Conservation (phyloP, 2,888 invertebrate genomes). For the Crepidodera aurea region DNA sequence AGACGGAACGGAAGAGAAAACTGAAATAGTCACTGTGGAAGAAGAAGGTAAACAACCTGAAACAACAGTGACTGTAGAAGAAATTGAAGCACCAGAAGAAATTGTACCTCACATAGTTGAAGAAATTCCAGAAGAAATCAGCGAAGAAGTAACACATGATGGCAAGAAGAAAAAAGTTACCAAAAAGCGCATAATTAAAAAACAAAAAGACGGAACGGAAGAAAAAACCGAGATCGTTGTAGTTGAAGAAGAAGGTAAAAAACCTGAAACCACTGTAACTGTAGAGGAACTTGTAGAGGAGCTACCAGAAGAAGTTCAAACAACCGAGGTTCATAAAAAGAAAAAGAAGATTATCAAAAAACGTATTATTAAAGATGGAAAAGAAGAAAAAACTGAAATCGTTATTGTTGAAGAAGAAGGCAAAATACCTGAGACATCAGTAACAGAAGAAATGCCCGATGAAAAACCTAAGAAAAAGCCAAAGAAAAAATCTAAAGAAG, state of each 20-base stretch:
- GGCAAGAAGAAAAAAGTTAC: conserved; percentile 50
- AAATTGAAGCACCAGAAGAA: conserved; percentile 52
- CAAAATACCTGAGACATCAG: conserved; percentile 48
- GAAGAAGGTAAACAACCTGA: conserved; percentile 51
- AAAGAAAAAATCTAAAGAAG: conserved; percentile 34
- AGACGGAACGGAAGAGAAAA: conserved; percentile 56
- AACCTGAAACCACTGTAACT: conserved; percentile 56
- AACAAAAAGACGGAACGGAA: conserved; percentile 55
- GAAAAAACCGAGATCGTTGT: conserved; percentile 51
- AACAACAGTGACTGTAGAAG: conserved; percentile 47
- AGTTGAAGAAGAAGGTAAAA: conserved; percentile 55
- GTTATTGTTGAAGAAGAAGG: conserved; percentile 50
- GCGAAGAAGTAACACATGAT: conserved; percentile 19
- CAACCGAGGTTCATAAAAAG: conserved; percentile 47
- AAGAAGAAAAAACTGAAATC: conserved; percentile 58
- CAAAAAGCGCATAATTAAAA: conserved; percentile 54
- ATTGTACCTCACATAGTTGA: conserved; percentile 30
- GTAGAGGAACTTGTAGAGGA: conserved; percentile 38
- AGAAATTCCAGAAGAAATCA: conserved; percentile 43
- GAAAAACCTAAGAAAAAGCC: conserved; percentile 32
- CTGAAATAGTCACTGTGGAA: conserved; percentile 55
- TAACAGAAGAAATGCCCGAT: conserved; percentile 37
- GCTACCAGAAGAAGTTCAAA: conserved; percentile 59
- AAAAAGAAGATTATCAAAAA: conserved; percentile 60
- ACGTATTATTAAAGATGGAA: conserved; percentile 54